These are phyloP conservation scores for Cylas formicarius DNA, from an alignment of 1,140 invertebrate species.

Conservation along the genomic window DNA sequence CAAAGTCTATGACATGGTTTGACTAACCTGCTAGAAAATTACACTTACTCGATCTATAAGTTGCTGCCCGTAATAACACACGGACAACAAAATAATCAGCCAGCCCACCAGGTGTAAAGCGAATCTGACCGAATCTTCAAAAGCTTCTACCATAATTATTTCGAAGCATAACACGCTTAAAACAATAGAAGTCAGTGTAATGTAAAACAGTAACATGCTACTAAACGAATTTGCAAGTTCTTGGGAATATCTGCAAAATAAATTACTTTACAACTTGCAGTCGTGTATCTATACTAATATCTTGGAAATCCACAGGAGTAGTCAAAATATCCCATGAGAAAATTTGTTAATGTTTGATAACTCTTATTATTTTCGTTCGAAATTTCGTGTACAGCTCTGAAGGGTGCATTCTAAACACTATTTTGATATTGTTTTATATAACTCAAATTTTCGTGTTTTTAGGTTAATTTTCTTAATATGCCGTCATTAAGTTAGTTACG, in stretches of 20 bases:
- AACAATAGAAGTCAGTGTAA: slow-evolving; percentile 31
- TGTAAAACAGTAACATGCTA: slow-evolving; percentile 30
- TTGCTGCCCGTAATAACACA: slow-evolving; percentile 31
- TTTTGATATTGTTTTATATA: too few relatives aligned
- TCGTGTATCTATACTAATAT: too few relatives aligned
- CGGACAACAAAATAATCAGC: slow-evolving; percentile 27
- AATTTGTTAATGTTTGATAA: too few relatives aligned
- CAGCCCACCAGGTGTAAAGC: slow-evolving; percentile 31
- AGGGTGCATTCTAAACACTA: too few relatives aligned
- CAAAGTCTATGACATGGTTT: slow-evolving; percentile 1
- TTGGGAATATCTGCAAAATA: slow-evolving; percentile 26
- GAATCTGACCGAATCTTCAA: slow-evolving; percentile 31
- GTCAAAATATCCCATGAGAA: too few relatives aligned
- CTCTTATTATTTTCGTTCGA: too few relatives aligned
- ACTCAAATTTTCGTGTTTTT: too few relatives aligned
- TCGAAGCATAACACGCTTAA: slow-evolving; percentile 33
- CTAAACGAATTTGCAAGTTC: slow-evolving; percentile 29
- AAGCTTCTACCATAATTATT: slow-evolving; percentile 30
- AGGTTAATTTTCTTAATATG: too few relatives aligned
- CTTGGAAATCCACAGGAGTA: too few relatives aligned
- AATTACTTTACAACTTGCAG: background rate
- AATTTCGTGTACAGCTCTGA: too few relatives aligned
- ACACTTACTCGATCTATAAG: slow-evolving; percentile 30
- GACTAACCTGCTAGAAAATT: background rate
- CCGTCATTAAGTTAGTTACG: too few relatives aligned